These are phyloP conservation scores for Pandemis cinnamomeana DNA, from an alignment of 2,888 invertebrate genomes.

Conservation along the genomic window DNA sequence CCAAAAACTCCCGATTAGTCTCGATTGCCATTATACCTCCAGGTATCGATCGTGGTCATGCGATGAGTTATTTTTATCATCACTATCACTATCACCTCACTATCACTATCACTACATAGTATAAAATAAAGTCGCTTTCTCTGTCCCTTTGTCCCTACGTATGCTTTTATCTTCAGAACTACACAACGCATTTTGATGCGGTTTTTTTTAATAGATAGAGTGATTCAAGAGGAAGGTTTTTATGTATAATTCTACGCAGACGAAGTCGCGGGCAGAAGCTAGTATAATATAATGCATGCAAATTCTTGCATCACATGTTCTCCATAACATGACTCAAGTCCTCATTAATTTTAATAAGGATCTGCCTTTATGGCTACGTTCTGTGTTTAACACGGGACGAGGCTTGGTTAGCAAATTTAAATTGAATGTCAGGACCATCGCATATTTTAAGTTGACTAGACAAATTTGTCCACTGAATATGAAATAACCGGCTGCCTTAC, in stretches of 20 bases:
- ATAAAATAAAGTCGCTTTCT: too few relatives aligned
- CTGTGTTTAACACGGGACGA: constrained; percentile 9
- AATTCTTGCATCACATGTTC: constrained; percentile 21
- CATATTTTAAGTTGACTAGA: constrained; percentile 34
- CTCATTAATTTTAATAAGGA: constrained; percentile 43
- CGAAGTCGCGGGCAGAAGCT: too few relatives aligned
- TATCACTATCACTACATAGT: too few relatives aligned
- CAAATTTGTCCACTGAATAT: constrained; percentile 35
- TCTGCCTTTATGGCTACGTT: constrained; percentile 10
- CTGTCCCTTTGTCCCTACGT: too few relatives aligned
- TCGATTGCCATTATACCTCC: background rate
- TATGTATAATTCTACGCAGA: too few relatives aligned
- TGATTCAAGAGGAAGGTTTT: too few relatives aligned
- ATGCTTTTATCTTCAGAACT: too few relatives aligned
- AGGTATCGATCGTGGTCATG: background rate
- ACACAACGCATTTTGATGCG: too few relatives aligned
- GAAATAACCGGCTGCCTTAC: constrained; percentile 21
- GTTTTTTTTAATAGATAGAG: too few relatives aligned
- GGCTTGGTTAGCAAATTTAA: constrained; percentile 49
- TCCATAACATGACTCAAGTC: constrained; percentile 30
- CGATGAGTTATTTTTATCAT: background rate
- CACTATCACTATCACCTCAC: too few relatives aligned
- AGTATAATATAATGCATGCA: constrained; percentile 26
- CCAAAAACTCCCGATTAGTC: background rate
- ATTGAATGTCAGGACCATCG: constrained; percentile 49